Base-by-base conservation (phyloP, 2,888 invertebrate species). In the Heterodera filipjevi region DNA sequence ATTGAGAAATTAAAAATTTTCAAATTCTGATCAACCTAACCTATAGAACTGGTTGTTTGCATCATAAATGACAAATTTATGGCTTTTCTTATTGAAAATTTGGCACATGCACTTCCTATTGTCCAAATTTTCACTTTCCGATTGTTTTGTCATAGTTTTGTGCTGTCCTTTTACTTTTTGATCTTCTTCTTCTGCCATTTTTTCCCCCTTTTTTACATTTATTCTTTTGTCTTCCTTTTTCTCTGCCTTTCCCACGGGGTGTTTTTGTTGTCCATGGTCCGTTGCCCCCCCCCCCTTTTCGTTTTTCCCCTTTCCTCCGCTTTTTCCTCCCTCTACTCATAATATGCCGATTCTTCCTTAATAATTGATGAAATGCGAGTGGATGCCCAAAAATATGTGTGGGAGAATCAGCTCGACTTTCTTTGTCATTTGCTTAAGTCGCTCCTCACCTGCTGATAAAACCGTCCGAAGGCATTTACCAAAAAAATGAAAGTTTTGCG, bases 331-430 rank as follows among this genome's bases (percentile, higher is more conserved):
- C 39, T 6, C 39, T 6, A 39, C 39, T 39, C 1, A 39, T 39
- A 39, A 39, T 12, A 10, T 12, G 12, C 6, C 39, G 39, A 39
- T 39, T 39, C 39, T 12, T 39, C 39, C 68, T 68, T 68, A 68
- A 68, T 68, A 68, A 68, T 68, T 68, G 68, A 68, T 68, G 68
- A 68, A 68, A 68, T 68, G 33, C 68, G 68, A 68, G 59, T n/a
- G 59, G 59, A 59, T n/a, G n/a, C 3, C 59, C n/a, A 59, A 59
- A 59, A 39, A 39, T 53, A 27, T 59, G 27, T 59, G 59, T 68
- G 68, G 33, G 68, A 68, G 33, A 68, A 68, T 19, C 32, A 12
- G 12, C 59, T 59, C 59, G 27, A 3, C 22, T 49, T 49, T 59
- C n/a, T 8, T 59, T 22, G 27, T 59, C 3, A 59, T 27, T 59